Conservation (phyloP, 2,888 invertebrate species). For the Choristoneura rosaceana region DNA sequence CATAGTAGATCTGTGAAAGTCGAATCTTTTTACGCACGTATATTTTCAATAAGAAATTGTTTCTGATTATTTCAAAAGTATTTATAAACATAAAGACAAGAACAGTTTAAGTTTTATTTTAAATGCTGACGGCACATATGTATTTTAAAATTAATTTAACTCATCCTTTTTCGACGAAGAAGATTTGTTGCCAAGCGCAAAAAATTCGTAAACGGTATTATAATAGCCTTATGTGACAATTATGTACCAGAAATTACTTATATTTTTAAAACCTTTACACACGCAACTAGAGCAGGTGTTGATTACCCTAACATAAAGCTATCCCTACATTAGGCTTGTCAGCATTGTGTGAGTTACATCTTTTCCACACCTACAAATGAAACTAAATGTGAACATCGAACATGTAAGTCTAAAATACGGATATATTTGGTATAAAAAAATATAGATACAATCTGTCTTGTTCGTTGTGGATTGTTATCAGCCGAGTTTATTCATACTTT, state of each 20-base stretch:
- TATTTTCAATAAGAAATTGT: constrained; percentile 31
- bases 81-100: no score
- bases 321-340: constrained; percentile 5
- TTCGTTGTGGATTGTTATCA: neutral
- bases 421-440: neutral
- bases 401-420: neutral
- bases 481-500: no score
- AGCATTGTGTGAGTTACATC: constrained; percentile 3
- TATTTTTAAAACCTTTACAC: constrained; percentile 13
- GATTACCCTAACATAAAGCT: constrained; percentile 20
- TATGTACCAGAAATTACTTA: neutral
- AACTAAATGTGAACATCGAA: neutral
- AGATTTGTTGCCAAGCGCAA: neutral
- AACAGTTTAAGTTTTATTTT: no score
- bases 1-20: neutral
- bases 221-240: neutral
- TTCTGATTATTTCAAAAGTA: no score
- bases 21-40: constrained; percentile 33
- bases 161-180: no score
- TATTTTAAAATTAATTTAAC: no score
- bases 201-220: neutral
- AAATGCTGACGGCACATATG: no score
- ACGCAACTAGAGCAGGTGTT: constrained; percentile 30
- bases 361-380: constrained; percentile 7
- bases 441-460: neutral